These are phyloP conservation scores for Trileptium ribeirensis DNA, from an alignment of 2,888 invertebrate species.

Conservation along the genomic window DNA sequence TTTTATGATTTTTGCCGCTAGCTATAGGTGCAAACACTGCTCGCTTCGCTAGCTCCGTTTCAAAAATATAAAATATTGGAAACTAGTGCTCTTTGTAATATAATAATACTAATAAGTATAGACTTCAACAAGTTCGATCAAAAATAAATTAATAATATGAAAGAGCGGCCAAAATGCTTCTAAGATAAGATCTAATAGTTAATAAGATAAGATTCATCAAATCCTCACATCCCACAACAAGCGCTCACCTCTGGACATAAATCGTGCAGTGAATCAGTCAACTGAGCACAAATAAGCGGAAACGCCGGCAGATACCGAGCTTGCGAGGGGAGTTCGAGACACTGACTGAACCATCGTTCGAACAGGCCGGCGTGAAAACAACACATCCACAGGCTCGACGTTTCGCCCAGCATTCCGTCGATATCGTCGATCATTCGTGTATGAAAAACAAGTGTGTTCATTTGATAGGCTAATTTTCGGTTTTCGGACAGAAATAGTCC, in stretches of 20 bases:
- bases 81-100: no score
- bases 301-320: constrained; percentile 95
- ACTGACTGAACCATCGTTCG: constrained; percentile 96
- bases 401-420: constrained; percentile 90
- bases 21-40: no score
- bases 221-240: constrained; percentile 63
- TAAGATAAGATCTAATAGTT: constrained; percentile 36
- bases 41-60: no score
- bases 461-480: constrained; percentile 74
- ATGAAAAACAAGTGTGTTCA: constrained; percentile 93
- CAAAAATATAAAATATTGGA: no score
- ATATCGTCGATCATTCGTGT: constrained; percentile 95
- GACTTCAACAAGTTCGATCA: no score
- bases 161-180: not conserved
- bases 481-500: constrained; percentile 68
- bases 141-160: constrained; percentile 8
- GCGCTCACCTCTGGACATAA: constrained; percentile 76
- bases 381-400: constrained; percentile 82
- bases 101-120: no score
- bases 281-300: constrained; percentile 93
- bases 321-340: constrained; percentile 95
- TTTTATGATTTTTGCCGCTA: no score
- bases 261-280: constrained; percentile 93
- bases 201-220: constrained; percentile 26
- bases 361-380: constrained; percentile 89